Percentiles rank a stretch among this genome's conserved stretches.
These are phyloP conservation scores for Drosophila imparisetae DNA, from an alignment of 2,888 invertebrate species.

Conservation along the genomic window DNA sequence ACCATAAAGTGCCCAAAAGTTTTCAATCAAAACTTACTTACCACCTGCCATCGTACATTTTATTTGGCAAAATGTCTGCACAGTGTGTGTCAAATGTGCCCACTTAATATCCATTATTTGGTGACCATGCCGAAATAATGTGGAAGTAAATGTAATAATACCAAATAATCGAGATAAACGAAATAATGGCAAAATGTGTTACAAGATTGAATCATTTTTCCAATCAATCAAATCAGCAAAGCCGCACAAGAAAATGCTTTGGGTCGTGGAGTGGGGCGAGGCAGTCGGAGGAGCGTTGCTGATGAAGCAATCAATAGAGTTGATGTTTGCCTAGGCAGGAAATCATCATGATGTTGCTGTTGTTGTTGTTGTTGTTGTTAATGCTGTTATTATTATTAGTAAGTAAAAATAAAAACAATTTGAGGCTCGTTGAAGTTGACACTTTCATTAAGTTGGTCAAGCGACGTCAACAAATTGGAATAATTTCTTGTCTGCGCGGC, in stretches of 20 bases:
- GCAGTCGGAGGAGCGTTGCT: conserved; percentile 2
- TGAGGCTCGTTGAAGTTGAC: conserved; percentile 81
- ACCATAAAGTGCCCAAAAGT: not conserved
- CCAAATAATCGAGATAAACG: conserved; percentile 19
- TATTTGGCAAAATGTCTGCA: not conserved
- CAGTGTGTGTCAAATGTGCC: conserved; percentile 7
- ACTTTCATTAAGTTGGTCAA: conserved; percentile 82
- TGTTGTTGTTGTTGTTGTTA: conserved; percentile 26
- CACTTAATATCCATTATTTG: conserved; percentile 29
- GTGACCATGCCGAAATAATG: conserved; percentile 29
- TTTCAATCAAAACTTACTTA: not conserved
- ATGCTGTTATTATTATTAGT: conserved; percentile 58
- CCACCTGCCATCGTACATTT: not conserved
- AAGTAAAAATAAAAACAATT: conserved; percentile 76
- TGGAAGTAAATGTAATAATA: conserved; percentile 45
- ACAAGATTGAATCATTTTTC: conserved; percentile 80
- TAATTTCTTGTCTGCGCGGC: conserved; percentile 54
- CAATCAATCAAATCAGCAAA: conserved; percentile 80
- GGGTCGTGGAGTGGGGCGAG: not conserved
- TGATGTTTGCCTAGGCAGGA: conserved; percentile 65
- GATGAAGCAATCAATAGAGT: conserved; percentile 76
- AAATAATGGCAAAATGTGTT: conserved; percentile 61
- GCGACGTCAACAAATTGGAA: conserved; percentile 57
- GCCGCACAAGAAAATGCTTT: conserved; percentile 39
- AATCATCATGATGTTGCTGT: conserved; percentile 34